Evolutionary conservation across 2,888 invertebrate species (phyloP).

Genomic region (Capitulum mitella): DNA sequence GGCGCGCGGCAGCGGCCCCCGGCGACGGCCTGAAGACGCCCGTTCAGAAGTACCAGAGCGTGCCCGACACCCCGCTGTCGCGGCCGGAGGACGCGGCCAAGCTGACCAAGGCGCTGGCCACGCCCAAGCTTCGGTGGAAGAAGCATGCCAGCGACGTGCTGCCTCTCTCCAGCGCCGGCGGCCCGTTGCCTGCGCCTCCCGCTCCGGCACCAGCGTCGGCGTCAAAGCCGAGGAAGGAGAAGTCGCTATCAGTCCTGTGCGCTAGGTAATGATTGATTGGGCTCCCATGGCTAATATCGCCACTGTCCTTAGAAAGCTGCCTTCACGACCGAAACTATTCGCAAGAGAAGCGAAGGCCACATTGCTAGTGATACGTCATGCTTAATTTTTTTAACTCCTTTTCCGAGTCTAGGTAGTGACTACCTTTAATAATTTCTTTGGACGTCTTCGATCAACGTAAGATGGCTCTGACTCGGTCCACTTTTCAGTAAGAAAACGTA

Average conservation of each 20-base stretch:
- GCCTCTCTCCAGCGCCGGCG: not conserved
- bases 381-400: too few species aligned
- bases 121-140: constrained; percentile 8
- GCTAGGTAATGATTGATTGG: not conserved
- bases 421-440: too few species aligned
- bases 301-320: too few species aligned
- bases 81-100: not conserved
- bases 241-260: not conserved
- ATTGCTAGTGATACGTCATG: too few species aligned
- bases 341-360: too few species aligned
- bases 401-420: too few species aligned
- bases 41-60: not conserved
- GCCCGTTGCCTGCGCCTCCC: not conserved
- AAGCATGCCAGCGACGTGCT: constrained; percentile 11
- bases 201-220: not conserved
- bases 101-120: not conserved
- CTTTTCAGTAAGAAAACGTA: too few species aligned
- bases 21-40: not conserved
- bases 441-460: too few species aligned
- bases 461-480: too few species aligned
- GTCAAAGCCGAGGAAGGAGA: not conserved
- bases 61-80: not conserved
- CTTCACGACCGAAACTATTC: too few species aligned
- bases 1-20: not conserved
- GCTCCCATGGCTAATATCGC: not conserved